Evolutionary conservation across 2,113 vertebrate genomes (phyloP).

Genomic region (Caranx ignobilis): DNA sequence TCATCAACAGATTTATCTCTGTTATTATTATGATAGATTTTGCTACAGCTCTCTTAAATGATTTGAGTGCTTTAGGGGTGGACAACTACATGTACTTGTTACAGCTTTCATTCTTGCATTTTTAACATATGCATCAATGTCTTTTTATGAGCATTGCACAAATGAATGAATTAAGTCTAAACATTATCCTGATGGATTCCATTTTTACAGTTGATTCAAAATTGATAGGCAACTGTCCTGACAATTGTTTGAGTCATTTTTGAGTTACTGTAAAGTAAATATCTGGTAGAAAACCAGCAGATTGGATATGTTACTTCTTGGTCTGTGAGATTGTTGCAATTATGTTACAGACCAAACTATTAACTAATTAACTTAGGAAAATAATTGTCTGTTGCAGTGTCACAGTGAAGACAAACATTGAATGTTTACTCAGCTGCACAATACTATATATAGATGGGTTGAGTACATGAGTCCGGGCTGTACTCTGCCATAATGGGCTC

Average conservation of each 20-base stretch:
- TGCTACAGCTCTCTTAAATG: background rate
- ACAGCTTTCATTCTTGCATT: background rate
- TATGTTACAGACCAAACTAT: background rate
- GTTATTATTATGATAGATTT: background rate
- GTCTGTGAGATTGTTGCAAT: background rate
- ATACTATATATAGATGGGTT: background rate
- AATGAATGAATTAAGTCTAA: no score
- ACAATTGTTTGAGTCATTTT: background rate
- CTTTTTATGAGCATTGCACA: background rate
- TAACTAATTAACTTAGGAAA: background rate
- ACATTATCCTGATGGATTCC: no score
- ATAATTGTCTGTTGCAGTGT: background rate
- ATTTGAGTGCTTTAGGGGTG: background rate
- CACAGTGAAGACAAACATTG: background rate
- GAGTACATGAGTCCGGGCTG: background rate
- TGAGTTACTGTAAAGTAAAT: background rate
- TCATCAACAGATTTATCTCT: background rate
- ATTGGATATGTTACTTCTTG: background rate
- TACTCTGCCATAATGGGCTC: background rate
- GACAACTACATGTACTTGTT: background rate
- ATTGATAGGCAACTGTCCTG: background rate
- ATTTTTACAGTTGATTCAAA: no score
- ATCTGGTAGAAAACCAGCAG: background rate
- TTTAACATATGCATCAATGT: no score
- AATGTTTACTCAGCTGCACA: background rate